Evolutionary conservation across 2,113 vertebrate genomes (phyloP), one percentile per base, ranked within the genome.

Genomic region (Odocoileus virginianus): DNA sequence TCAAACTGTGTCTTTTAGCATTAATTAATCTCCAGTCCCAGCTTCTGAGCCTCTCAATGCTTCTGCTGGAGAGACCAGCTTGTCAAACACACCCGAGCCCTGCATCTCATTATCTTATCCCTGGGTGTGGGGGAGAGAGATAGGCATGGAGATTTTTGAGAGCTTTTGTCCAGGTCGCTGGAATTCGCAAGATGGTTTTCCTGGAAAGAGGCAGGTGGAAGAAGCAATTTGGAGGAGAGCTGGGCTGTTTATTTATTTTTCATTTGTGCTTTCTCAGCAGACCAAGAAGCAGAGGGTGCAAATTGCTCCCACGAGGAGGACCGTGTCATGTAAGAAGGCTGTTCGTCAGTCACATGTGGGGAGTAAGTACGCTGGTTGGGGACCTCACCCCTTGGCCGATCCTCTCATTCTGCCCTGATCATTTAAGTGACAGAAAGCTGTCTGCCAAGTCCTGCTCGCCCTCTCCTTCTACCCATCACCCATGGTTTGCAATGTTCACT

Each of bases 11-110:
- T 98, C 98, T 99, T 99, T 99, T 98, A 99, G 98, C 98, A 98
- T 99, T 98, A 99, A 99, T 99, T 99, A 99, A 99, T 99, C 99
- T 99, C 97, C 97, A 97, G 97, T 98, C 95, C 97, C 98, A 98
- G 98, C 96, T 98, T 98, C 95, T 82, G 97, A 98, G 98, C 96
- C 98, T 98, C 98, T 88, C 97, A 5, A 96, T 95, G 97, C 33
- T 23, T 23, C 33, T 87, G 60, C 97, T 97, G 96, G 92, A 99
- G 98, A 97, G 93, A 98, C 98, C 97, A 98, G 98, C 98, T 98
- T 98, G 98, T 99, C 98, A 98, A 97, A 98, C 97, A 98, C 96
- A 96, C 97, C 52, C 54, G 94, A 98, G 97, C 3, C 94, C 97
- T 25, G 97, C 96, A 97, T 98, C 98, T 99, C 98, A 98, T 98